Conservation (phyloP, 2,888 invertebrate genomes). For the Tipula confusa region DNA sequence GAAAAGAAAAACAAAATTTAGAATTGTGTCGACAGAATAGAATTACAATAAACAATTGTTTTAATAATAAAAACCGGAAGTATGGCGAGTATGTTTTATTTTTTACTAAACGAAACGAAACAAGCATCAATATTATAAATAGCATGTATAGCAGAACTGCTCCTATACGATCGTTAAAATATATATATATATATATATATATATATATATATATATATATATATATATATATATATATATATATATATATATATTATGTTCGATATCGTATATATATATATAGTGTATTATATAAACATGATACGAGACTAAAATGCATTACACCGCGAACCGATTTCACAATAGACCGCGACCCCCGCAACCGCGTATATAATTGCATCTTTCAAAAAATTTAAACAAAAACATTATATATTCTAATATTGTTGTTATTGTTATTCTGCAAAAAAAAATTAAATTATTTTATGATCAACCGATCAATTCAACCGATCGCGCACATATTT, state of each 20-base stretch:
- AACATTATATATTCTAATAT: background rate
- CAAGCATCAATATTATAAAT: background rate
- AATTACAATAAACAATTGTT: slow-evolving; percentile 30
- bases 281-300: background rate
- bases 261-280: background rate
- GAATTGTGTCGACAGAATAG: slow-evolving; percentile 29
- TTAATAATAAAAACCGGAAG: slow-evolving; percentile 27
- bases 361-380: background rate
- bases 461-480: background rate
- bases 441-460: background rate
- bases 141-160: background rate
- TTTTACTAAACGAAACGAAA: background rate
- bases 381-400: background rate
- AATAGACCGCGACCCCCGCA: background rate
- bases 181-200: too few species aligned
- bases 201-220: too few species aligned
- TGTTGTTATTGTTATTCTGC: background rate
- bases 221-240: background rate
- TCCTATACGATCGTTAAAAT: too few species aligned
- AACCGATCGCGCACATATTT: background rate
- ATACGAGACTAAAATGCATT: slow-evolving; percentile 25
- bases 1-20: slow-evolving; percentile 28
- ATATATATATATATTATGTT: background rate
- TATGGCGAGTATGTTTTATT: slow-evolving; percentile 29
- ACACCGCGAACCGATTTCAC: slow-evolving; percentile 13